Evolutionary conservation across 2,113 vertebrate genomes (phyloP).

Genomic region (Aphyosemion australe): DNA sequence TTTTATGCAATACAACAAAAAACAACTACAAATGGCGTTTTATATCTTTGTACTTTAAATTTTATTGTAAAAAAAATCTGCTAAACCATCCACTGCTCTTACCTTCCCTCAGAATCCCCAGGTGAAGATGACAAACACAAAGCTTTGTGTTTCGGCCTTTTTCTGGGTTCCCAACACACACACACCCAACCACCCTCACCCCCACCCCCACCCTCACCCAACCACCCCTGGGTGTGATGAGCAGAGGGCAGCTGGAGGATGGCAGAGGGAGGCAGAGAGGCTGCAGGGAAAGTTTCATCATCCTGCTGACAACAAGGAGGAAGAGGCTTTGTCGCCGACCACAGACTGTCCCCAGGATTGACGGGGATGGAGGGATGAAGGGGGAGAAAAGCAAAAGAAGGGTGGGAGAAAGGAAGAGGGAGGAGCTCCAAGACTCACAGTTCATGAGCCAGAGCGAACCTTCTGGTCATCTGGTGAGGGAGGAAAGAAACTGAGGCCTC

Average conservation of each 20-base stretch:
- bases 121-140: conserved; percentile 2
- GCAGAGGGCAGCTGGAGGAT: conserved; percentile 7
- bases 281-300: conserved; percentile 10
- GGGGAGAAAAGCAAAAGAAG: not conserved
- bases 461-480: conserved; percentile 22
- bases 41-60: not conserved
- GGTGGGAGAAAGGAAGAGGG: conserved; percentile 18
- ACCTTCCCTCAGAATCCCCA: conserved; percentile 50
- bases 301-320: conserved; percentile 37
- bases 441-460: conserved; percentile 21
- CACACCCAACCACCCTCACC: not conserved
- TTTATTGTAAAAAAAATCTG: too few relatives aligned
- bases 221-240: not conserved
- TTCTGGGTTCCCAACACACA: not conserved
- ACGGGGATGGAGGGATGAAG: conserved; percentile 26
- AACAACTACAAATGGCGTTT: too few relatives aligned
- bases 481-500: conserved; percentile 46
- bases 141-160: conserved; percentile 11
- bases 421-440: conserved; percentile 40
- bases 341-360: conserved; percentile 37
- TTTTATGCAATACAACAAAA: too few relatives aligned
- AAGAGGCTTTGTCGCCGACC: conserved; percentile 30
- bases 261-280: conserved; percentile 14
- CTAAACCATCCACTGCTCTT: conserved; percentile 10
- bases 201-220: not conserved